phyloP scores from a whole-genome alignment of 2,888 invertebrate species.

The Conistra vaccinii region DNA sequence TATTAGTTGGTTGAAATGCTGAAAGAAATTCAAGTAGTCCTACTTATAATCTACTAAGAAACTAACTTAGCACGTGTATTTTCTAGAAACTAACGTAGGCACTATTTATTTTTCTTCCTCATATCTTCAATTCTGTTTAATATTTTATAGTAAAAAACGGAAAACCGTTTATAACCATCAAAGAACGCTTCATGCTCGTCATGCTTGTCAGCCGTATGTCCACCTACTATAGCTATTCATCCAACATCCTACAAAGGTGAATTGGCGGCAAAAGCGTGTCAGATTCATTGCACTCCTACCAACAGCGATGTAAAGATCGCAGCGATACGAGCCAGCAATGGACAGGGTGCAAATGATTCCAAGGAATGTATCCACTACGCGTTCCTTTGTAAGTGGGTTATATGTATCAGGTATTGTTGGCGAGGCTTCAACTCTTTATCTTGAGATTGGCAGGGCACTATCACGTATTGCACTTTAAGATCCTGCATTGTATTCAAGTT shows the following conservation, averaged over 20 bases:
- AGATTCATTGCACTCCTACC: constrained; percentile 72
- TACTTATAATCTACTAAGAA: neutral
- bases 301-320: constrained; percentile 58
- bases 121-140: neutral
- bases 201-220: constrained; percentile 67
- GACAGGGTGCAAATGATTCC: constrained; percentile 59
- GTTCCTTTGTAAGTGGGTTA: constrained; percentile 30
- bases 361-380: constrained; percentile 48
- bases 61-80: neutral
- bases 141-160: neutral
- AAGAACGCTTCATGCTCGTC: neutral
- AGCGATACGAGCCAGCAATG: constrained; percentile 60
- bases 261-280: constrained; percentile 75
- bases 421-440: constrained; percentile 56
- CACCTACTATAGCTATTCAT: constrained; percentile 75
- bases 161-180: neutral
- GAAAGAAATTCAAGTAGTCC: too few species aligned
- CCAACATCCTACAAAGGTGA: constrained; percentile 78
- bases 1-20: neutral
- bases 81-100: neutral
- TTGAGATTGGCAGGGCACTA: constrained; percentile 41
- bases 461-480: constrained; percentile 47
- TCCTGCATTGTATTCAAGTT: neutral
- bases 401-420: constrained; percentile 43
- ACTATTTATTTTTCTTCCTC: neutral